phyloP scores from a whole-genome alignment of 2,888 invertebrate species.

The Coelopa pilipes region DNA sequence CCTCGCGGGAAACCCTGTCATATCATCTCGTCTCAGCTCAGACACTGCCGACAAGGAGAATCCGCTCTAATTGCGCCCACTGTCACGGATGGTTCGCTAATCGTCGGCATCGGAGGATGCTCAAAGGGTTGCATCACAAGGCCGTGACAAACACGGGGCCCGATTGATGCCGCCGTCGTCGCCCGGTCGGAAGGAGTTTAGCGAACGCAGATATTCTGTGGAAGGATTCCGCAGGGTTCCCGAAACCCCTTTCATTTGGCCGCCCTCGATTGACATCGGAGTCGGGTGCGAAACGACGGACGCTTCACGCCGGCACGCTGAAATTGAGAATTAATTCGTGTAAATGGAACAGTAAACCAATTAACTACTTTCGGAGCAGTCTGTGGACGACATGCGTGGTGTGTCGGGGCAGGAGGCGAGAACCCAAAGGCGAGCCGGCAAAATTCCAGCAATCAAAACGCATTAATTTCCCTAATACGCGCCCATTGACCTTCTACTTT shows the following conservation, averaged over 20 bases:
- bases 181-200: not conserved
- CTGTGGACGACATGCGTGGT: not conserved
- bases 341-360: conserved; percentile 27
- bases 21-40: too few relatives aligned
- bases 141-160: too few relatives aligned
- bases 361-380: conserved; percentile 25
- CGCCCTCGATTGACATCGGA: not conserved
- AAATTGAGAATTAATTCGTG: conserved; percentile 31
- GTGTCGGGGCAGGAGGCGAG: not conserved
- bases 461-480: conserved; percentile 32
- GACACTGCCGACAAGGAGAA: too few relatives aligned
- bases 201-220: not conserved
- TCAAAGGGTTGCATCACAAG: too few relatives aligned
- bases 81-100: too few relatives aligned
- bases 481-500: conserved; percentile 54
- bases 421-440: conserved; percentile 20
- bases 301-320: not conserved
- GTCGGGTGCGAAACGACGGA: not conserved
- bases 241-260: not conserved
- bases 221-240: not conserved
- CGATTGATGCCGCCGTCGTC: too few relatives aligned
- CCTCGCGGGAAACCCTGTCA: too few relatives aligned
- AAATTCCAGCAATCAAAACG: conserved; percentile 38
- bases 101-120: too few relatives aligned
- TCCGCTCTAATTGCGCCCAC: too few relatives aligned